Percentiles rank a stretch among this genome's conserved stretches.
phyloP scores from a whole-genome alignment of 2,797 vertebrate species.

The Rhinichthys osculus region DNA sequence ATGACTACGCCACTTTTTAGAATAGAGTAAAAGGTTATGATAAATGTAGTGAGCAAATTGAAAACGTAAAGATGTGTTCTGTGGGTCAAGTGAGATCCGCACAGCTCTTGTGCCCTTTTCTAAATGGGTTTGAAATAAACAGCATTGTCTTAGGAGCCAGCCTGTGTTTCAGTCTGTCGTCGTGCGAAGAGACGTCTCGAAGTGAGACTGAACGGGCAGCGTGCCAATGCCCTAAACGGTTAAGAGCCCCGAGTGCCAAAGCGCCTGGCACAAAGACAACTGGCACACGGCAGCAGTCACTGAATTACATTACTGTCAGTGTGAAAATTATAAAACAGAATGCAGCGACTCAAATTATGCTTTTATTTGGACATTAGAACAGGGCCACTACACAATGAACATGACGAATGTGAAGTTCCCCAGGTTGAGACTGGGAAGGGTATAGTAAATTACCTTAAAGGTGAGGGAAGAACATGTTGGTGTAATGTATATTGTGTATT shows the following conservation, averaged over 20 bases:
- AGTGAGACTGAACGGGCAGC: slow-evolving; percentile 55
- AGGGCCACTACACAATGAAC: slow-evolving; percentile 63
- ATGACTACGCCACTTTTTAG: slow-evolving; percentile 32
- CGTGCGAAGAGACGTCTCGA: slow-evolving; percentile 58
- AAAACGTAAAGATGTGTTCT: slow-evolving; percentile 37
- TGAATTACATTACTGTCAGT: slow-evolving; percentile 78
- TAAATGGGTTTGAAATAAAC: slow-evolving; percentile 57
- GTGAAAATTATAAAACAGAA: slow-evolving; percentile 72
- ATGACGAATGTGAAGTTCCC: slow-evolving; percentile 62
- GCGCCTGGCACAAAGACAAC: slow-evolving; percentile 76
- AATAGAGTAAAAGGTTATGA: slow-evolving; percentile 61
- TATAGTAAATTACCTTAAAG: slow-evolving; percentile 40
- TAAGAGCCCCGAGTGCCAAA: slow-evolving; percentile 77
- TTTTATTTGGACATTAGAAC: slow-evolving; percentile 68
- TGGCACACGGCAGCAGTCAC: slow-evolving; percentile 70
- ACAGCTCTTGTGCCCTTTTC: slow-evolving; percentile 40
- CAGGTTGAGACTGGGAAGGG: slow-evolving; percentile 18
- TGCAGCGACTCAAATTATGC: slow-evolving; percentile 68
- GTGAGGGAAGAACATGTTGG: not conserved
- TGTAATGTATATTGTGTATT: not conserved
- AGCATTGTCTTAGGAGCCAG: slow-evolving; percentile 48
- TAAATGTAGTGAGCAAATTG: slow-evolving; percentile 46
- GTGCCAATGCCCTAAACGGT: slow-evolving; percentile 79
- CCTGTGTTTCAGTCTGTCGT: slow-evolving; percentile 50
- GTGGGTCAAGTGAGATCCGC: slow-evolving; percentile 33